Percentiles rank a stretch among this genome's conserved stretches.
Conservation (phyloP, 2,797 vertebrate species). For the Falco rusticolus region DNA sequence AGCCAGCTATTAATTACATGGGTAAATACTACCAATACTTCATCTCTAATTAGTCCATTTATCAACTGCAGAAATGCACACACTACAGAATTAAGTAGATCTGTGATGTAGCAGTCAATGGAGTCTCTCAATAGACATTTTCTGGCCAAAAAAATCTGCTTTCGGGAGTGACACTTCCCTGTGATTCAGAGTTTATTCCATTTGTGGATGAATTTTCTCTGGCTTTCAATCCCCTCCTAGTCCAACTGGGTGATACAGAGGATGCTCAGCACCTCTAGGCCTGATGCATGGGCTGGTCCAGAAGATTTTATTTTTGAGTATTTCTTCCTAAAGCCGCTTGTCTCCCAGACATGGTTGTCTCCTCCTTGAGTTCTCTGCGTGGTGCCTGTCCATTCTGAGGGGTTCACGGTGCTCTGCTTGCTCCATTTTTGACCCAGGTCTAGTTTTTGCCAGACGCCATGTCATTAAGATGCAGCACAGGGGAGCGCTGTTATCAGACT, state of each 20-base stretch:
- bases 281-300: not conserved
- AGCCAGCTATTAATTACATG: not conserved
- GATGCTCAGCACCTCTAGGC: not conserved
- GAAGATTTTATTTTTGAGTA: not conserved
- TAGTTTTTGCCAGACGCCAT: not conserved
- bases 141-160: not conserved
- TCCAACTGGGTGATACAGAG: not conserved
- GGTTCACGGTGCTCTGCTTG: not conserved
- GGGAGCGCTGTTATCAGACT: not conserved
- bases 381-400: not conserved
- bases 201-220: not conserved
- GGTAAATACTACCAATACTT: not conserved
- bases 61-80: not conserved
- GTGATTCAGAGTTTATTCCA: not conserved
- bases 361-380: not conserved
- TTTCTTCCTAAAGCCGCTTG: not conserved
- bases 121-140: not conserved
- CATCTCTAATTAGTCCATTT: not conserved
- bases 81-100: not conserved
- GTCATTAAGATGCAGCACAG: not conserved
- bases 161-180: not conserved
- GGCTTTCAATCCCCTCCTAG: not conserved
- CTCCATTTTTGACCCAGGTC: not conserved
- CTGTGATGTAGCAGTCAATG: not conserved
- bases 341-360: rapidly evolving